These are phyloP conservation scores for Oryctes rhinoceros DNA, from an alignment of 1,140 invertebrate genomes.

Conservation along the genomic window DNA sequence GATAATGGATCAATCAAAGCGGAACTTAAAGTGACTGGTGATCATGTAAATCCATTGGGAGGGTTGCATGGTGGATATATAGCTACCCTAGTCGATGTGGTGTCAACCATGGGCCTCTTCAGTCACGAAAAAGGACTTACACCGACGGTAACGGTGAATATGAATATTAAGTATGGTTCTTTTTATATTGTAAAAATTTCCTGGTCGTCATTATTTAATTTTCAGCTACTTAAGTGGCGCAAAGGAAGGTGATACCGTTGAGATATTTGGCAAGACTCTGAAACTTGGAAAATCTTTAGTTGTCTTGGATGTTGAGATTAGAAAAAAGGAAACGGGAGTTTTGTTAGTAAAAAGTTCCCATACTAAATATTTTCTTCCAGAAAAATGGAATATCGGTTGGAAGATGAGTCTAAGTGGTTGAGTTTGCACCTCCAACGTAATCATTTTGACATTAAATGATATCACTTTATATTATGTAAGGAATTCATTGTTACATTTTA, in stretches of 20 bases:
- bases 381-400: too few relatives aligned
- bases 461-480: too few relatives aligned
- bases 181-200: not conserved
- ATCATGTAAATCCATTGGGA: constrained; percentile 80
- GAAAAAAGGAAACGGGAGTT: constrained; percentile 74
- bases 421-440: too few relatives aligned
- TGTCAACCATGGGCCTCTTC: constrained; percentile 80
- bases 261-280: constrained; percentile 81
- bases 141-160: constrained; percentile 73
- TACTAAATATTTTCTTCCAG: constrained; percentile 72
- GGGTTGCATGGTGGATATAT: constrained; percentile 87
- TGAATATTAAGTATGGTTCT: constrained; percentile 3
- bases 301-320: constrained; percentile 81
- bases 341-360: constrained; percentile 82
- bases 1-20: constrained; percentile 75
- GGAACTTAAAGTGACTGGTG: constrained; percentile 78
- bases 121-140: constrained; percentile 68
- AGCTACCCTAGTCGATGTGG: constrained; percentile 80
- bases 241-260: constrained; percentile 76
- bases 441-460: too few relatives aligned
- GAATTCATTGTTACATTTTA: too few relatives aligned
- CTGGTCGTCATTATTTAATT: not conserved
- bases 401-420: too few relatives aligned
- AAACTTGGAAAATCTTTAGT: constrained; percentile 81
- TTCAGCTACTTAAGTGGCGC: constrained; percentile 77